Evolutionary conservation across 2,888 invertebrate species (phyloP), one percentile per base, ranked within the genome.

Genomic region (Eupithecia tripunctaria): DNA sequence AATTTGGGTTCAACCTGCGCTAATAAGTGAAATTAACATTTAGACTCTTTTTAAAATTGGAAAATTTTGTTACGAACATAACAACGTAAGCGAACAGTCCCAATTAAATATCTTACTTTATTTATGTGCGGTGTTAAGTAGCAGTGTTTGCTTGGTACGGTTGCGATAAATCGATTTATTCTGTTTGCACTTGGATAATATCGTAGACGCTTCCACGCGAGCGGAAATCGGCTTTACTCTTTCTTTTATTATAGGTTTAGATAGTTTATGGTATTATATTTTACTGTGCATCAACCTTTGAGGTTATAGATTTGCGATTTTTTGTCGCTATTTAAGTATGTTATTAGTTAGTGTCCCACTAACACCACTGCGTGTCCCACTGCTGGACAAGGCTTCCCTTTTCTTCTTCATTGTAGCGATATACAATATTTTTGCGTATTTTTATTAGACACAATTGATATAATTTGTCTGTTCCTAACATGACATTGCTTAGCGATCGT

Each of bases 81-180:
- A 80, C 85, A 81, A 76, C 77, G 69, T 78, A 74, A 80, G 78
- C 80, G 62, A 78, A 78, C 78, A 84, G 81, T 80, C 83, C 84
- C 85, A 86, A 86, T 87, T 87, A 88, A 86, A 86, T 85, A 85
- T 84, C 81, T 82, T 82, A 82, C 83, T 85, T 85, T 85, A 86
- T 86, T 84, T 83, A 83, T 82, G 78, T 83, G 79, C 80, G 76
- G 83, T 83, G 82, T 82, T 85, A 84, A 84, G 84, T 84, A 84
- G 85, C 85, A 80, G 76, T 84, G 85, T 86, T 84, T 82, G 84
- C 81, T 81, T 82, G 80, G 82, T 84, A 82, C 79, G 82, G 74
- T 79, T 62, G 78, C 79, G 80, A 86, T 86, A 84, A 81, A 76
- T 72, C 81, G 76, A 79, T 82, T 81, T 81, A 81, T 83, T 83